Evolutionary conservation across 2,888 invertebrate genomes (phyloP).

Genomic region (Phorcus lineatus): DNA sequence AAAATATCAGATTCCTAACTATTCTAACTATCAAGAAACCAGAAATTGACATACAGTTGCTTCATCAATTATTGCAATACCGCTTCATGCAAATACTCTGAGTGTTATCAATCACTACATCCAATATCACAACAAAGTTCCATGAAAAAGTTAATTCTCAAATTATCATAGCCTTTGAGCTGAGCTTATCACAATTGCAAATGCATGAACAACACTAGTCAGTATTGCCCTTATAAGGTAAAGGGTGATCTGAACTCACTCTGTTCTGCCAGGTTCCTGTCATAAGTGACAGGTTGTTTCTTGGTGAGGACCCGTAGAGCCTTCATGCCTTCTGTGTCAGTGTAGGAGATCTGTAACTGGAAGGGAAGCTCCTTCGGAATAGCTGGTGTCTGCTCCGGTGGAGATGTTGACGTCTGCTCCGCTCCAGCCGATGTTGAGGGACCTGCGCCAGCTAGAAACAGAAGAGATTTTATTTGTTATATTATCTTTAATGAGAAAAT

Average conservation of each 20-base stretch:
- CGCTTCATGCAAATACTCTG: too few species aligned
- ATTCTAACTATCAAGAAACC: too few species aligned
- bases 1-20: too few species aligned
- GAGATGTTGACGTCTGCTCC: not conserved
- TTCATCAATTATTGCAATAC: too few species aligned
- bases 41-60: too few species aligned
- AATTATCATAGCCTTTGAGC: too few species aligned
- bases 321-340: constrained; percentile 69
- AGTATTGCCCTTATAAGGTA: too few species aligned
- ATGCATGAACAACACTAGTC: too few species aligned
- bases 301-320: constrained; percentile 70
- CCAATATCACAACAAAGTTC: too few species aligned
- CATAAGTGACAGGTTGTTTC: constrained; percentile 64
- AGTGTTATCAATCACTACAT: too few species aligned
- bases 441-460: not conserved
- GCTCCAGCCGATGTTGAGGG: constrained; percentile 14
- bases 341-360: constrained; percentile 71
- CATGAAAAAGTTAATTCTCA: too few species aligned
- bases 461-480: not conserved
- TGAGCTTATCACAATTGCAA: too few species aligned
- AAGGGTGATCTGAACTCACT: constrained; percentile 45
- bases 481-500: not conserved
- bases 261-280: constrained; percentile 65
- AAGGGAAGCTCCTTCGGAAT: constrained; percentile 61
- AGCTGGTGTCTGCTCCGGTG: constrained; percentile 6